These are phyloP conservation scores for Sardinella longiceps DNA, from an alignment of 2,797 vertebrate species.

Conservation along the genomic window DNA sequence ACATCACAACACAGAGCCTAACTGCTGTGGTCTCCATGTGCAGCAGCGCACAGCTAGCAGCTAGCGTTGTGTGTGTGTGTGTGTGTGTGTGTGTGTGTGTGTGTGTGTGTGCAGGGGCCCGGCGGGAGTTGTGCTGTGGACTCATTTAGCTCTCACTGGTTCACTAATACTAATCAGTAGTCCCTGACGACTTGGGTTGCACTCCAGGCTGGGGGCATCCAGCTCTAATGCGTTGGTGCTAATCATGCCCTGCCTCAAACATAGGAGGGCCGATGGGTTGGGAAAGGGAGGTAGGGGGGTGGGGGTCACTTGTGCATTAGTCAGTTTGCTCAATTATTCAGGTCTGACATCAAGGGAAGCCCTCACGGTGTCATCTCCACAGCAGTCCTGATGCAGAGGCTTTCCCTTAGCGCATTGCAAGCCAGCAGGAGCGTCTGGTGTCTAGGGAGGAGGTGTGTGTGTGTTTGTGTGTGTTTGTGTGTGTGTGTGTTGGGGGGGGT, in stretches of 20 bases:
- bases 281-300: neutral
- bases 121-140: neutral
- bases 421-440: neutral
- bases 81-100: too few relatives aligned
- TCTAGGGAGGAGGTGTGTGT: slow-evolving; percentile 15
- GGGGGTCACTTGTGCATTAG: neutral
- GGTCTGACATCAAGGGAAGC: slow-evolving; percentile 64
- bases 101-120: neutral
- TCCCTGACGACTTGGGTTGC: neutral
- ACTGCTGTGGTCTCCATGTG: neutral
- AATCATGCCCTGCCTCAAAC: neutral
- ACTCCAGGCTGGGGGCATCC: neutral
- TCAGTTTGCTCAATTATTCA: slow-evolving; percentile 65
- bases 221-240: neutral
- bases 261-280: too few relatives aligned
- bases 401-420: neutral
- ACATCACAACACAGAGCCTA: neutral
- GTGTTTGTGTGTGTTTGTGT: slow-evolving; percentile 25
- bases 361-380: slow-evolving; percentile 49
- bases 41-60: too few relatives aligned
- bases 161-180: slow-evolving; percentile 6
- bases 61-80: too few relatives aligned
- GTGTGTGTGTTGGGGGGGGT: slow-evolving; percentile 37
- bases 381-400: slow-evolving; percentile 46
- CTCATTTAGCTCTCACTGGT: neutral